Evolutionary conservation across 2,113 vertebrate genomes (phyloP), one percentile per base, ranked within the genome.

Genomic region (Coreoperca whiteheadi): DNA sequence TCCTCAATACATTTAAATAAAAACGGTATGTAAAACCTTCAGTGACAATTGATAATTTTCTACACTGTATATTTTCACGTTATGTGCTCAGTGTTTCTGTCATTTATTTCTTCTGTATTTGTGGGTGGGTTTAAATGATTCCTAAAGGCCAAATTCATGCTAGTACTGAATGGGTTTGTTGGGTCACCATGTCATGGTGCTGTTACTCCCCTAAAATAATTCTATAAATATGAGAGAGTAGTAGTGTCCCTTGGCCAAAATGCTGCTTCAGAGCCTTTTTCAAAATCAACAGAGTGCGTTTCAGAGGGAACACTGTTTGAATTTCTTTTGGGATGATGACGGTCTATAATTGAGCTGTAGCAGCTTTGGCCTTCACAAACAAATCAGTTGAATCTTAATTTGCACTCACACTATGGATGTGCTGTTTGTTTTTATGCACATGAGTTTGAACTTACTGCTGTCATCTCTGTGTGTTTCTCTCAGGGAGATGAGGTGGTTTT

Each of bases 401-500:
- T 37, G 16, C 14, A 30, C 23, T 39, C 11, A 28, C 23, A 25
- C 18, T 21, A 16, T 18, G 2, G 50, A 39, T 37, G 2, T n/a
- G 21, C 21, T 54, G 59, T 48, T 66, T 28, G 10, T 43, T 54
- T 4, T 25, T 32, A 20, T 20, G 8, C 9, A 41, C 9, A 12
- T 67, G 1, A 32, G 23, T 56, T 8, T 77, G 30, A 16, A 3
- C 32, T 61, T 11, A 39, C 46, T 34, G 14, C 60, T 54, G 43
- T 59, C 28, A 65, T 75, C 8, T 79, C 0, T 82, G 39, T 76
- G 25, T 64, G 10, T 73, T 79, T 43, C 34, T 48, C 15, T 46
- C 91, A 99, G 98, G 96, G 96, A 57, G 98, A 99, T 87, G 97
- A 99, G 89, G 96, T 99, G 80, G 97, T 98, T 79, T 92, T 99